Base-by-base conservation (phyloP, 1,140 invertebrate genomes). In the Adoxophyes honmai region DNA sequence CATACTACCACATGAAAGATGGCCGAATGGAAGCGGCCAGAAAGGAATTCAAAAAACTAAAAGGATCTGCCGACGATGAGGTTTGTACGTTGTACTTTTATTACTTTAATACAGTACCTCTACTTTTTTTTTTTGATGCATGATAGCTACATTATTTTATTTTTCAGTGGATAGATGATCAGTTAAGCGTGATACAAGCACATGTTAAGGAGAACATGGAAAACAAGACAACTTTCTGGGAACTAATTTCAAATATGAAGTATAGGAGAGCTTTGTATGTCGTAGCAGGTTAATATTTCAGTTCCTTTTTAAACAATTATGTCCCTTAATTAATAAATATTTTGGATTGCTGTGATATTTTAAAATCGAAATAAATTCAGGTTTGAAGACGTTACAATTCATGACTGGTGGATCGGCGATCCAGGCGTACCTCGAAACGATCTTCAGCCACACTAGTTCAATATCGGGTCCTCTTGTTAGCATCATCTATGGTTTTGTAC, bases 371-470 rank as follows among this genome's bases (percentile, higher is more conserved):
- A n/a, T n/a, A n/a, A n/a, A n/a, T 74, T 1, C 64, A 90, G 91
- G 91, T 16, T 72, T 94, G 10, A 94, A 95, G 68, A 56, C 85
- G 4, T 57, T 90, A 15, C 87, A 90, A 52, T 94, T 95, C 68
- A 91, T 94, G 74, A 93, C 91, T 34, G 94, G 94, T 7, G 90
- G 92, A 14, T 89, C 92, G 35, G 93, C 92, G 0, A 91, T 95
- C 36, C 93, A 94, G 63, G 93, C 93, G 7, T 95, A 94, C 64
- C 91, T 94, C 2, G 92, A 94, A 44, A 90, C 90, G 13, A 92
- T 93, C 16, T 91, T 93, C 11, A 85, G 86, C 18, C 83, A 90
- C 16, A 90, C 88, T 55, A 88, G 83, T 13, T 86, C 82, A 0
- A 67, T 92, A 13, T 87, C 90, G 0, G 88, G 91, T 0, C 86